Conservation (phyloP, 2,888 invertebrate species). For the Agrochola lota region DNA sequence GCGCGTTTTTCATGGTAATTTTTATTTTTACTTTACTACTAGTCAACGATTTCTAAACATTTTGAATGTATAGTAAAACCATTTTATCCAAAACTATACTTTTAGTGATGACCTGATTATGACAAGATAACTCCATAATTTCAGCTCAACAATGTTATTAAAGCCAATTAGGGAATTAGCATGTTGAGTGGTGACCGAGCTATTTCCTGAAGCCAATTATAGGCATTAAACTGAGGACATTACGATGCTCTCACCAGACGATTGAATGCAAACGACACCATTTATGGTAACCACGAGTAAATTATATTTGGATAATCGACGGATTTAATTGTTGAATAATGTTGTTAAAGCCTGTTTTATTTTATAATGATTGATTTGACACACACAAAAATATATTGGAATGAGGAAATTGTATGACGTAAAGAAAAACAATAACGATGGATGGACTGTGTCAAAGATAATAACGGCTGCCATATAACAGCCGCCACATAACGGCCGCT, state of each 20-base stretch:
- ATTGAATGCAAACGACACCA: not conserved
- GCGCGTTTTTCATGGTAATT: not conserved
- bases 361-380: not conserved
- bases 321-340: not conserved
- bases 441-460: not conserved
- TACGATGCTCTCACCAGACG: not conserved
- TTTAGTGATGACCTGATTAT: not conserved
- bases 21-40: not conserved
- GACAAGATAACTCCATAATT: not conserved
- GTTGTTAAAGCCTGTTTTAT: not conserved
- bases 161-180: constrained; percentile 20
- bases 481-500: too few relatives aligned
- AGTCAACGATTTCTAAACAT: not conserved
- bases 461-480: too few relatives aligned
- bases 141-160: not conserved
- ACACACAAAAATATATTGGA: not conserved
- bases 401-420: not conserved
- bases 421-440: not conserved
- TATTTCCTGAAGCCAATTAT: constrained; percentile 8
- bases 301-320: not conserved
- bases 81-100: not conserved
- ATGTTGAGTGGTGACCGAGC: constrained; percentile 19
- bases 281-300: not conserved
- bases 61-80: not conserved
- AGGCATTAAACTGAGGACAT: constrained; percentile 9